Base-by-base conservation (phyloP, 2,113 vertebrate species). In the Circaetus gallicus region DNA sequence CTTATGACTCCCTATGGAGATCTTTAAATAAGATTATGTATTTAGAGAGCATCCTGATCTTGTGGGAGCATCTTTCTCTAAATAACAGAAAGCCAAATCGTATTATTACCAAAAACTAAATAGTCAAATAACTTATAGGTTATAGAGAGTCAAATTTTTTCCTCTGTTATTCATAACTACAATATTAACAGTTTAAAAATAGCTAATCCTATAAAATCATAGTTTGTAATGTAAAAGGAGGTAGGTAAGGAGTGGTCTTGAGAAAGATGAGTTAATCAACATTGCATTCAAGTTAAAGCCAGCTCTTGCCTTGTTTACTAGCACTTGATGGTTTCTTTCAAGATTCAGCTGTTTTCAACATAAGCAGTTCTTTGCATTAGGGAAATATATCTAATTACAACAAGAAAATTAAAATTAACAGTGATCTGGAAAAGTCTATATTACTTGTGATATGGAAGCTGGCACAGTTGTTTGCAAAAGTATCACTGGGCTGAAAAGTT, bases 11-110 rank as follows among this genome's bases (percentile, higher is more conserved):
- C 62, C 49, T 86, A 2, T 73, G 59, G 80, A 83, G 63, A 65
- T 65, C 40, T 96, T 80, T 82, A 90, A 90, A 71, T 86, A 76
- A 83, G 86, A 71, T 91, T 90, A 87, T 82, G 26, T 82, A 65
- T 94, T 94, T 85, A 85, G 65, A 78, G 10, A 50, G 38, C 52
- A 79, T 94, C 26, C 49, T 94, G 47, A 85, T 82, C 56, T 94
- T 88, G 3, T 79, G 36, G 32, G n/a, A 89, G 16, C 61, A 71
- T 79, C 22, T 6, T 79, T 91, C 59, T 38, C 42, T 62, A 87
- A 90, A 84, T 67, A 87, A 82, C 13, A 79, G 61, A 86, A 85
- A 73, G 5, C 7, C 16, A 42, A 53, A 74, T 77, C 59, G 17
- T 47, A 28, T 67, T 42, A 31, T 63, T 85, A 29, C 10, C 5